Evolutionary conservation across 2,888 invertebrate genomes (phyloP).

Genomic region (Ophraella communa): DNA sequence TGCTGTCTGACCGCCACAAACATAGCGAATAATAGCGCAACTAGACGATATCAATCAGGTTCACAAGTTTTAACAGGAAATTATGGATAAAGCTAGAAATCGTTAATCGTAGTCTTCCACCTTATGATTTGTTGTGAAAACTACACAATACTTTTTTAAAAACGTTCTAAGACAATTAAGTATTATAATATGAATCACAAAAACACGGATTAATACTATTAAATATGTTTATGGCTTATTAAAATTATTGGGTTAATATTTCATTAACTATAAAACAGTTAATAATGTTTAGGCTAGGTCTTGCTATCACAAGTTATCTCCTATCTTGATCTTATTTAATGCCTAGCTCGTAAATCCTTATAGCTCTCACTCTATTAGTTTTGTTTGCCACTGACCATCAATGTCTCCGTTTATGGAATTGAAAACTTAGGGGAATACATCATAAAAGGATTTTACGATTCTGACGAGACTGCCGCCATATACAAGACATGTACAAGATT

Average conservation of each 20-base stretch:
- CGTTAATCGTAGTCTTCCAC: no score
- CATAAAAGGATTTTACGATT: constrained; percentile 5
- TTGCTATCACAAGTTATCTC: background rate
- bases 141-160: no score
- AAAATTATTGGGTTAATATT: background rate
- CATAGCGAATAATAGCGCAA: no score
- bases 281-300: background rate
- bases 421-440: background rate
- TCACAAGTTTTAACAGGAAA: no score
- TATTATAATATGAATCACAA: no score
- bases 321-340: background rate
- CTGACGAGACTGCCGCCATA: background rate
- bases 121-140: no score
- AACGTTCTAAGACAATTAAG: no score
- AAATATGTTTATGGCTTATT: background rate
- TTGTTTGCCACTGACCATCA: background rate
- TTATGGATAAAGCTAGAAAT: no score
- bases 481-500: constrained; percentile 8
- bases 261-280: background rate
- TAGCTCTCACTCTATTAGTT: background rate
- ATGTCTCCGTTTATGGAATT: background rate
- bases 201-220: no score
- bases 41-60: no score
- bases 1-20: no score
- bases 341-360: background rate